These are phyloP conservation scores for Brachyptera risi DNA, from an alignment of 2,888 invertebrate genomes.

Conservation along the genomic window DNA sequence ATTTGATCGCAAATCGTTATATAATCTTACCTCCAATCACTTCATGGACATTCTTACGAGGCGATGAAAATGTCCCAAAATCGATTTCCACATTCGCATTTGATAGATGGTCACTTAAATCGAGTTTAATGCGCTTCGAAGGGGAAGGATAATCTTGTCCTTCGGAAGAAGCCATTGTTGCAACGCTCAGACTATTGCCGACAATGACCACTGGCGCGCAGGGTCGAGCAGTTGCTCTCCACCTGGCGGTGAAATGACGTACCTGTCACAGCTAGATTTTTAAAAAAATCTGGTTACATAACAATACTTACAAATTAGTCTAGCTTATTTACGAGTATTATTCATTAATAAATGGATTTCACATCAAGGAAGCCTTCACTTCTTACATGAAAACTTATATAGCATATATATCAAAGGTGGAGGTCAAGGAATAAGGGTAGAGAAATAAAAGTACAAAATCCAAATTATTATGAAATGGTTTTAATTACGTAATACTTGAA, in stretches of 20 bases:
- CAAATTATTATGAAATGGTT: not conserved
- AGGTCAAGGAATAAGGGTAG: not conserved
- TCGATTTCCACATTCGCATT: conserved; percentile 32
- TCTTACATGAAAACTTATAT: too few relatives aligned
- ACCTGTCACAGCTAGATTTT: too few relatives aligned
- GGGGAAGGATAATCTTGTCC: conserved; percentile 34
- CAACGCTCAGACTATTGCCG: not conserved
- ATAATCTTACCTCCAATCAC: conserved; percentile 31
- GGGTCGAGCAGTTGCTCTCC: too few relatives aligned
- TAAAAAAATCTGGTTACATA: too few relatives aligned
- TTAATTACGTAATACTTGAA: conserved; percentile 11
- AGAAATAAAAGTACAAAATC: not conserved
- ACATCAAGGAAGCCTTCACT: too few relatives aligned
- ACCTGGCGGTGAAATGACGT: too few relatives aligned
- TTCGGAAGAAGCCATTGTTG: conserved; percentile 35
- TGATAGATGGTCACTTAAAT: conserved; percentile 32
- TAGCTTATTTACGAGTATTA: too few relatives aligned
- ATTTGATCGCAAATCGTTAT: conserved; percentile 27
- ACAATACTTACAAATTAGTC: too few relatives aligned
- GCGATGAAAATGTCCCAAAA: conserved; percentile 32
- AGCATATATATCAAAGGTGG: too few relatives aligned
- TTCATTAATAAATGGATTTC: too few relatives aligned
- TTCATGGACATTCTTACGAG: conserved; percentile 32
- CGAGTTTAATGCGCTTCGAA: conserved; percentile 35
- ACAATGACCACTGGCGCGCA: not conserved